These are phyloP conservation scores for Danionella dracula DNA, from an alignment of 2,797 vertebrate species.

Conservation along the genomic window DNA sequence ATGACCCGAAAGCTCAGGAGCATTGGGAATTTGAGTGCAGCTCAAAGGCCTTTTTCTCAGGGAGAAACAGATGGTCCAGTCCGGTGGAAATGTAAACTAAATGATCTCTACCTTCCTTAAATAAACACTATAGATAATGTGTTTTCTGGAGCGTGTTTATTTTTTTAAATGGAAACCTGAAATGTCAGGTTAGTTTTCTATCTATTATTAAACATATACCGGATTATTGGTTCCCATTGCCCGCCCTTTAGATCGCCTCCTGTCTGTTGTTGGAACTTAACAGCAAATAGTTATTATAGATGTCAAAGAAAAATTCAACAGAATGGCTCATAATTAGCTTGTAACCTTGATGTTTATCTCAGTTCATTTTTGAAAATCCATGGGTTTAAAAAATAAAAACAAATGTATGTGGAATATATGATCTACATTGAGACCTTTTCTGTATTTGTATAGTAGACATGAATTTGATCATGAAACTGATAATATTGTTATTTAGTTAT, in stretches of 20 bases:
- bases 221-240: neutral
- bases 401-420: too few species aligned
- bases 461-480: too few species aligned
- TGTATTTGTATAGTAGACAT: too few species aligned
- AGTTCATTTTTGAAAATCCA: too few species aligned
- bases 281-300: too few species aligned
- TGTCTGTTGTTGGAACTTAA: too few species aligned
- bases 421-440: too few species aligned
- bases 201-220: neutral
- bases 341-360: too few species aligned
- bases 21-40: slow-evolving; percentile 34
- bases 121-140: neutral
- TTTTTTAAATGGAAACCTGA: neutral
- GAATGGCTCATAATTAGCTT: too few species aligned
- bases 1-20: slow-evolving; percentile 22
- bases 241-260: neutral
- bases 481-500: too few species aligned
- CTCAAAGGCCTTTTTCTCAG: neutral
- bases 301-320: too few species aligned
- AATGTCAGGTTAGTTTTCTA: neutral
- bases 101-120: neutral
- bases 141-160: neutral
- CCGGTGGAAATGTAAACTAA: slow-evolving; percentile 1
- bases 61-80: neutral
- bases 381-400: too few species aligned